Evolutionary conservation across 2,797 vertebrate genomes (phyloP), one percentile per base, ranked within the genome.

Genomic region (Falco concolor): DNA sequence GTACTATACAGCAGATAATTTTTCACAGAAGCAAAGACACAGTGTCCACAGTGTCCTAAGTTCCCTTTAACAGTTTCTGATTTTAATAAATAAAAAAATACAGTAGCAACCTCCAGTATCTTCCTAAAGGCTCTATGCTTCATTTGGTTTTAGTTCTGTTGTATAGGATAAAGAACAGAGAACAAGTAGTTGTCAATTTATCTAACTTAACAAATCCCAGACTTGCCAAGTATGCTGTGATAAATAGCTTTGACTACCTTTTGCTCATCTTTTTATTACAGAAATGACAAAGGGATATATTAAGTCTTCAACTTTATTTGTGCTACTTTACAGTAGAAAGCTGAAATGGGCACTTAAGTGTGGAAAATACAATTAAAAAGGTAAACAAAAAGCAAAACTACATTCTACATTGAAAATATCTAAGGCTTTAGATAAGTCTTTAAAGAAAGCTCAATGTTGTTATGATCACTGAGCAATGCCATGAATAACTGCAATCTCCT

Each of bases 271-370:
- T 87, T 75, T 91, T 78, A 82, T 81, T 76, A 74, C 1, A 81
- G 50, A 60, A 81, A 70, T 34, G 59, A 81, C 76, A 94, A 91
- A 95, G 61, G 70, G 64, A 84, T 93, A 88, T 92, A 89, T 86
- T 84, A 91, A 89, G 47, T 44, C 82, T 80, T 81, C 69, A 85
- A 65, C 24, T 89, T 93, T 65, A 86, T 79, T 75, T 60, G 56
- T 68, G 74, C 50, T 69, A 72, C 47, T 77, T 91, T 20, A 24
- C 17, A 17, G 78, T 59, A 83, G 34, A 78, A 54, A 85, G 69
- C 52, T 80, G 60, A 64, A 86, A 70, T 83, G 13, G 25, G 44
- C 40, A 73, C 19, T 79, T 65, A 47, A 68, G 22, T 2, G 2
- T 49, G 40, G 83, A 82, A 84, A 88, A 89, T 16, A 54, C 24